These are phyloP conservation scores for Semicossyphus pulcher DNA, from an alignment of 2,113 vertebrate species.

Conservation along the genomic window DNA sequence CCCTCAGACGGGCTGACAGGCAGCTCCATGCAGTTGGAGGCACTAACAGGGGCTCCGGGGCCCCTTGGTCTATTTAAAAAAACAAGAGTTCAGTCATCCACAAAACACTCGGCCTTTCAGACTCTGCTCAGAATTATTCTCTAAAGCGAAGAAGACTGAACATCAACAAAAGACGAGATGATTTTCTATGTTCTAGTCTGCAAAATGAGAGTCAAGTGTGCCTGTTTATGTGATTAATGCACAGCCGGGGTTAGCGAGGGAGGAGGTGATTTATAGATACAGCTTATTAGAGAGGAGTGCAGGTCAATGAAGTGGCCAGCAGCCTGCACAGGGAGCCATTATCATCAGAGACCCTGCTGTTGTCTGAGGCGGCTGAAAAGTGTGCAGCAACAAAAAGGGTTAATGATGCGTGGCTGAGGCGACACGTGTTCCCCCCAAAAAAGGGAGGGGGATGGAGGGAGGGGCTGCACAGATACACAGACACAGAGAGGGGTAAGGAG, in stretches of 20 bases:
- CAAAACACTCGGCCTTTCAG: constrained; percentile 49
- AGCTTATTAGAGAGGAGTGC: constrained; percentile 22
- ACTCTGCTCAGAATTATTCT: constrained; percentile 26
- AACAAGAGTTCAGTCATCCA: constrained; percentile 54
- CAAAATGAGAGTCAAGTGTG: constrained; percentile 8
- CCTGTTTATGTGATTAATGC: not conserved
- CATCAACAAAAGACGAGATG: not conserved
- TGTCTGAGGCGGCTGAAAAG: constrained; percentile 48
- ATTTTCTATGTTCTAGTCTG: not conserved
- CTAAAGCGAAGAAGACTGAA: constrained; percentile 1
- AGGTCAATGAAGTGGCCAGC: constrained; percentile 21
- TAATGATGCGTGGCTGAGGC: constrained; percentile 66
- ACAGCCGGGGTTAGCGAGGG: constrained; percentile 1
- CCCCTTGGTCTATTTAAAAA: constrained; percentile 54
- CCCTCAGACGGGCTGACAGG: constrained; percentile 45
- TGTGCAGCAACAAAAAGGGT: constrained; percentile 68
- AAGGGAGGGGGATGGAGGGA: not conserved
- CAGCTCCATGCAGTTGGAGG: constrained; percentile 34
- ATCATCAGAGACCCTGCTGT: constrained; percentile 47
- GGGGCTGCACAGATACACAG: constrained; percentile 1
- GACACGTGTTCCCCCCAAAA: constrained; percentile 53
- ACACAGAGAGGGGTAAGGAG: constrained; percentile 5
- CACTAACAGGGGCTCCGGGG: constrained; percentile 43
- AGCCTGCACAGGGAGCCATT: constrained; percentile 31
- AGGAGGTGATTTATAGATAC: constrained; percentile 19